These are phyloP conservation scores for Lophotriccus pileatus DNA, from an alignment of 2,797 vertebrate genomes.

Conservation along the genomic window DNA sequence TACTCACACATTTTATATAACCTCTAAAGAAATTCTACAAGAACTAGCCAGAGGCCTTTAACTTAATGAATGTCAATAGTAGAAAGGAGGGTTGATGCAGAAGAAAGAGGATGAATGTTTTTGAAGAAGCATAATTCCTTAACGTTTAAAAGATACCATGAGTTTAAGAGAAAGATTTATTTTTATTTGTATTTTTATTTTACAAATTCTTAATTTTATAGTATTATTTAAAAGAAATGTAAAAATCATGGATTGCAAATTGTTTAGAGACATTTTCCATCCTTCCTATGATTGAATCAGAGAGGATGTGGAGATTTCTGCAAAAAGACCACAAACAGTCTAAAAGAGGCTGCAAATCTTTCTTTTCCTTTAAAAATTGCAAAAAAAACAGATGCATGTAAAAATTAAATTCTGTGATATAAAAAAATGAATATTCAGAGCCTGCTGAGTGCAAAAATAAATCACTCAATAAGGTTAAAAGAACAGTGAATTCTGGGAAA, in stretches of 20 bases:
- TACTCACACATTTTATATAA: background rate
- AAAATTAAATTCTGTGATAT: background rate
- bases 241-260: background rate
- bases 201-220: background rate
- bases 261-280: background rate
- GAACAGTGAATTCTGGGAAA: conserved; percentile 52
- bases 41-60: background rate
- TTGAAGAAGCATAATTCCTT: background rate
- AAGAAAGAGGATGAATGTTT: background rate
- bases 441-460: conserved; percentile 38
- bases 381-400: background rate
- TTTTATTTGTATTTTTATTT: background rate
- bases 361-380: background rate
- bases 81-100: background rate
- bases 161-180: background rate
- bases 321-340: background rate
- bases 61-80: background rate
- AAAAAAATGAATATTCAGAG: conserved; percentile 32
- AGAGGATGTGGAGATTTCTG: background rate
- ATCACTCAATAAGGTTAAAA: conserved; percentile 52
- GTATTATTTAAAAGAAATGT: background rate
- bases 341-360: background rate
- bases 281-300: background rate
- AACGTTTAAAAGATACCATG: background rate
- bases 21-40: background rate